Evolutionary conservation across 2,113 vertebrate genomes (phyloP), one percentile per base, ranked within the genome.

Genomic region (Salvelinus sp.): DNA sequence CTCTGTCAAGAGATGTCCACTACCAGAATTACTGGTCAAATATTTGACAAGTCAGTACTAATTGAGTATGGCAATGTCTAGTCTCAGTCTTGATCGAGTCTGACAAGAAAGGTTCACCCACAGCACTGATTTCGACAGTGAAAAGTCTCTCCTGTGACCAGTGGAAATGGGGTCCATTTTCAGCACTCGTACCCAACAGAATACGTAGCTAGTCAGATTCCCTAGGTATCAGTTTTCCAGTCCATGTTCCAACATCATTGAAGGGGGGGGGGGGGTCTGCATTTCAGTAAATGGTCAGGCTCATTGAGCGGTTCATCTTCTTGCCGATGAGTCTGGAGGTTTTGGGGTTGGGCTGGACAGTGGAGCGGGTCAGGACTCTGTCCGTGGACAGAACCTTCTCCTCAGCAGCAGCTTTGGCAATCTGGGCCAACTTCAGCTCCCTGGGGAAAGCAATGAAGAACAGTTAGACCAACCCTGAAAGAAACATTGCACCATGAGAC

Each of bases 351-450:
- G 91, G 91, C 82, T 97, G 97, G 1, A 96, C 89, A 0, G 95
- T 95, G 69, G 97, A 99, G 68, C 97, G 94, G 1, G 97, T 98
- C 83, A 95, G 91, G 90, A 98, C 92, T 66, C 96, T 85, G 88
- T 97, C 97, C 0, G 94, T 96, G 90, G 95, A 93, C 72, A 97
- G 87, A 6, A 96, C 96, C 79, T 95, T 93, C 87, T 98, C 97
- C 86, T 98, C 97, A 0, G 96, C 96, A 27, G 94, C 97, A 0
- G 95, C 96, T 89, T 98, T 94, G 3, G 98, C 98, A 93, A 95
- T 85, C 91, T 99, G 98, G 14, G 97, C 98, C 90, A 98, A 98
- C 91, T 99, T 98, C 77, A 99, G 93, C 89, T 99, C 98, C 86
- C 97, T 99, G 83, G 57, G 48, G 30, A 68, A 79, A 57, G 81